Evolutionary conservation across 2,888 invertebrate genomes (phyloP).

Genomic region (Leucophenga montana): DNA sequence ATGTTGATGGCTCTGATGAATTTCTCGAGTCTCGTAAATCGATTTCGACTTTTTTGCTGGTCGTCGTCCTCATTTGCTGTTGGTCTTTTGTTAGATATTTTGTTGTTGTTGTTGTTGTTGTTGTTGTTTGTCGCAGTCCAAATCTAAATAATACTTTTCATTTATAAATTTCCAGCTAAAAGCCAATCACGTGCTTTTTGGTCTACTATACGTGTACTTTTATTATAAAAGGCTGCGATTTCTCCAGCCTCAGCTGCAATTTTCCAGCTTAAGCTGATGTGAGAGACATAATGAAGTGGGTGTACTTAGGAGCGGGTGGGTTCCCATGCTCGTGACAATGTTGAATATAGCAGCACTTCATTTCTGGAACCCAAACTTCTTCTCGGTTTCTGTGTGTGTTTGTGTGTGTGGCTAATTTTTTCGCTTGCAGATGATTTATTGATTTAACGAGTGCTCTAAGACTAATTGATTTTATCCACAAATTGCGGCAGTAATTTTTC

Average conservation of each 20-base stretch:
- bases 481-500: not conserved
- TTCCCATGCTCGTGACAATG: no score
- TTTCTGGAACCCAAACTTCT: not conserved
- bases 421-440: slow-evolving; percentile 64
- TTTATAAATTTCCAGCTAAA: slow-evolving; percentile 43
- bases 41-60: slow-evolving; percentile 2
- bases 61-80: not conserved
- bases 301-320: no score
- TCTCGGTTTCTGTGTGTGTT: no score
- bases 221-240: slow-evolving; percentile 26
- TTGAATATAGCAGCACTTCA: slow-evolving; percentile 39
- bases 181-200: slow-evolving; percentile 58
- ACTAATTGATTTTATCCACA: slow-evolving; percentile 58
- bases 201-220: not conserved
- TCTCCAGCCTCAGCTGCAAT: not conserved
- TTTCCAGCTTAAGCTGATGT: no score
- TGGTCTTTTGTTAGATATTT: slow-evolving; percentile 16
- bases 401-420: slow-evolving; percentile 59
- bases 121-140: slow-evolving; percentile 10
- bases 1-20: not conserved
- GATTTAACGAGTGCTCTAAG: slow-evolving; percentile 53
- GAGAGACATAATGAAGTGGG: no score
- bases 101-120: not conserved
- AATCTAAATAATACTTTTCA: slow-evolving; percentile 7
- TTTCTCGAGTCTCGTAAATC: not conserved